Conservation (phyloP, 2,888 invertebrate genomes). For the Exephanes ischioxanthus region DNA sequence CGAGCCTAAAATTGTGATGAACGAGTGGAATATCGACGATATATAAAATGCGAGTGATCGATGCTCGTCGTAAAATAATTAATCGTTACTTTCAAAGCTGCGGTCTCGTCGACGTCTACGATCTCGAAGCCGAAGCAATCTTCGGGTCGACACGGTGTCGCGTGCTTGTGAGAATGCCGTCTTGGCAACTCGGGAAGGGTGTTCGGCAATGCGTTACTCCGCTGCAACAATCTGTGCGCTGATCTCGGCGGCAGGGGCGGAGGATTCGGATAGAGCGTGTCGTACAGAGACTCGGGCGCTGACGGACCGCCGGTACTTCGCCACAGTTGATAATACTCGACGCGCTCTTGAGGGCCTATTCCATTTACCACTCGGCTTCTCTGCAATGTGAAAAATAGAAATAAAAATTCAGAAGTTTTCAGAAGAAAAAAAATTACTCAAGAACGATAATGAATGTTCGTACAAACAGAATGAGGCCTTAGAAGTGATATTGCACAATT, state of each 20-base stretch:
- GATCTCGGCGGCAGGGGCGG: constrained; percentile 91
- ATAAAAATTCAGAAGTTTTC: no score
- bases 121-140: constrained; percentile 94
- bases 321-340: constrained; percentile 83
- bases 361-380: constrained; percentile 76
- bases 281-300: constrained; percentile 78
- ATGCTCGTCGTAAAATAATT: background rate
- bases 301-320: constrained; percentile 82
- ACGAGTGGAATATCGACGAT: background rate
- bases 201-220: constrained; percentile 87
- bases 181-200: constrained; percentile 89
- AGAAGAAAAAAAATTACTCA: no score
- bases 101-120: constrained; percentile 91
- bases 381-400: constrained; percentile 69
- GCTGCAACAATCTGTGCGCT: constrained; percentile 91
- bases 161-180: constrained; percentile 89
- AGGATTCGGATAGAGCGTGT: constrained; percentile 80
- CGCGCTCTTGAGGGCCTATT: constrained; percentile 77
- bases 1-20: constrained; percentile 75
- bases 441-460: no score
- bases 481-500: no score
- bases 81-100: constrained; percentile 79
- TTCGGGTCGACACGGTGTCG: constrained; percentile 88
- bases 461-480: no score
- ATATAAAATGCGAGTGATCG: background rate